Conservation (phyloP, 64 coral and sea anemone species). For the Porites lutea region DNA sequence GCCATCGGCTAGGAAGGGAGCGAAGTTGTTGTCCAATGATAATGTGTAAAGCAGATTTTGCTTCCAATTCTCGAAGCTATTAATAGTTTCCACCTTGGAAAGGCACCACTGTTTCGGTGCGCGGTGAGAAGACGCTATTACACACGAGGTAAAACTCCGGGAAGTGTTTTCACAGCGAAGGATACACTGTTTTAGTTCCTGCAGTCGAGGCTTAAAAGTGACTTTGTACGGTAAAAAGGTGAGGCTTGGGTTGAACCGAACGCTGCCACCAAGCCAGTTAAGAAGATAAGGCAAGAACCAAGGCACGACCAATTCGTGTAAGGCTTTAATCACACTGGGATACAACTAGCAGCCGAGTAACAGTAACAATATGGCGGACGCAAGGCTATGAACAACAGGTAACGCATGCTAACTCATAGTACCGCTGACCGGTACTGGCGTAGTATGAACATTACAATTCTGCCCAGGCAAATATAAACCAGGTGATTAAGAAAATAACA, state of each 20-base stretch:
- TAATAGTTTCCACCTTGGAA: conserved; percentile 52
- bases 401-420: too few relatives aligned
- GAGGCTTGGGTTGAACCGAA: conserved; percentile 40
- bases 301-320: too few relatives aligned
- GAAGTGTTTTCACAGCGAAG: conserved; percentile 30
- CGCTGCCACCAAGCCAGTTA: conserved; percentile 23
- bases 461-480: too few relatives aligned
- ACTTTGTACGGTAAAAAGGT: neutral
- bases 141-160: neutral
- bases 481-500: too few relatives aligned
- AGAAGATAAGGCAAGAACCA: too few relatives aligned
- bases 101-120: conserved; percentile 71
- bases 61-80: conserved; percentile 56
- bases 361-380: neutral
- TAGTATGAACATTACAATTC: too few relatives aligned
- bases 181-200: conserved; percentile 47
- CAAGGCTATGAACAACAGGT: too few relatives aligned
- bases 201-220: neutral
- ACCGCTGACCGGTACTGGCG: too few relatives aligned
- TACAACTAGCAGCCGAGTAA: neutral
- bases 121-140: conserved; percentile 29
- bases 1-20: conserved; percentile 30
- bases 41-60: conserved; percentile 61
- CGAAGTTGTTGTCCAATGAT: conserved; percentile 49
- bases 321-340: too few relatives aligned